Conservation (phyloP, 2,113 vertebrate genomes). For the Candoia aspera region DNA sequence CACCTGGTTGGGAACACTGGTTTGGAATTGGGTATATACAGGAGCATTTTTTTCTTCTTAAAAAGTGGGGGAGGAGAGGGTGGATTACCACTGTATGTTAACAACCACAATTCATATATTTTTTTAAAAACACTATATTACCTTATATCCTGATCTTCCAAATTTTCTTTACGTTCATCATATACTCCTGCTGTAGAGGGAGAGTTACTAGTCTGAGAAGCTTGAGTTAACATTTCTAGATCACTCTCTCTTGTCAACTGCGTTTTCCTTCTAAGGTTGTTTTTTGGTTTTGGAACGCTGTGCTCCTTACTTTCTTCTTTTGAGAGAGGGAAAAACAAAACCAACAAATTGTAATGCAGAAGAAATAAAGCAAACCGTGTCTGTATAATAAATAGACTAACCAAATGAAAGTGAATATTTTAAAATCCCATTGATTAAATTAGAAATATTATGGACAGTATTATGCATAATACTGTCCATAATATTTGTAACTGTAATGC, state of each 20-base stretch:
- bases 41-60: background rate
- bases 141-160: background rate
- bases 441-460: background rate
- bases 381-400: background rate
- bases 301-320: constrained; percentile 30
- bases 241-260: accelerated
- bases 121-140: background rate
- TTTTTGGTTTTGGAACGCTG: constrained; percentile 12
- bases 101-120: background rate
- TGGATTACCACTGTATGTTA: background rate
- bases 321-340: background rate
- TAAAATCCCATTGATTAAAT: background rate
- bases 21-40: background rate
- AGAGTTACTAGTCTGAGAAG: background rate
- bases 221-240: accelerated
- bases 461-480: no score
- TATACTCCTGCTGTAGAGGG: no score
- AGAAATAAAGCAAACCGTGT: background rate
- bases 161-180: background rate
- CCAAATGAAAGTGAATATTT: background rate
- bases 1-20: background rate
- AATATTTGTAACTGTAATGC: no score
- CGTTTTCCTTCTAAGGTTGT: background rate
- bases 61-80: background rate
- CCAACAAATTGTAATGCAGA: accelerated